phyloP scores from a whole-genome alignment of 2,888 invertebrate species.

The Drosophila acutilabella region DNA sequence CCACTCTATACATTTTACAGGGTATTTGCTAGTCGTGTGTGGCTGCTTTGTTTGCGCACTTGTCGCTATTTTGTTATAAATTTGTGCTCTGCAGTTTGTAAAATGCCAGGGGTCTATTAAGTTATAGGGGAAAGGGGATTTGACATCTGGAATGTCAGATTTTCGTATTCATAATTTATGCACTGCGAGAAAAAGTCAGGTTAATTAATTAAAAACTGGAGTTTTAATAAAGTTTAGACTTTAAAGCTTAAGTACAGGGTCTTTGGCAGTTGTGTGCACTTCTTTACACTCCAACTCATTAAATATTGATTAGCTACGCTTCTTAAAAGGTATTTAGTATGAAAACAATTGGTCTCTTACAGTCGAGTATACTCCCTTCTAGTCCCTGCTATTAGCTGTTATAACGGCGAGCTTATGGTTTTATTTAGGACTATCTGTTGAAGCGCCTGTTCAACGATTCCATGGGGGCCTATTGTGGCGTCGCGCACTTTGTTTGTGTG shows the following conservation, averaged over 20 bases:
- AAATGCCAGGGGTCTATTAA: too few species aligned
- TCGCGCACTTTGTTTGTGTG: not conserved
- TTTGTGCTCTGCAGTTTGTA: constrained; percentile 14
- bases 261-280: too few species aligned
- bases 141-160: too few species aligned
- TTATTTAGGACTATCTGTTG: constrained; percentile 14
- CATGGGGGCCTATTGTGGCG: constrained; percentile 65
- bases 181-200: too few species aligned
- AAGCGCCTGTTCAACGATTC: constrained; percentile 52
- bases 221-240: too few species aligned
- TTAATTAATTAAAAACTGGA: too few species aligned
- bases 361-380: not conserved
- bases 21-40: constrained; percentile 16
- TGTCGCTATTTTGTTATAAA: constrained; percentile 23
- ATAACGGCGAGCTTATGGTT: constrained; percentile 52
- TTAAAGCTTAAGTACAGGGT: too few species aligned
- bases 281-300: too few species aligned
- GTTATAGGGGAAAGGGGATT: too few species aligned
- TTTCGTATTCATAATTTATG: too few species aligned
- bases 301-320: too few species aligned
- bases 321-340: too few species aligned
- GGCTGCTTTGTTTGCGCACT: constrained; percentile 23
- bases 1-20: constrained; percentile 2
- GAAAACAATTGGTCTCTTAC: not conserved
- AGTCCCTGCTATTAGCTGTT: constrained; percentile 33